These are phyloP conservation scores for Cossypha dichroa DNA, from an alignment of 2,797 vertebrate species.

Conservation along the genomic window DNA sequence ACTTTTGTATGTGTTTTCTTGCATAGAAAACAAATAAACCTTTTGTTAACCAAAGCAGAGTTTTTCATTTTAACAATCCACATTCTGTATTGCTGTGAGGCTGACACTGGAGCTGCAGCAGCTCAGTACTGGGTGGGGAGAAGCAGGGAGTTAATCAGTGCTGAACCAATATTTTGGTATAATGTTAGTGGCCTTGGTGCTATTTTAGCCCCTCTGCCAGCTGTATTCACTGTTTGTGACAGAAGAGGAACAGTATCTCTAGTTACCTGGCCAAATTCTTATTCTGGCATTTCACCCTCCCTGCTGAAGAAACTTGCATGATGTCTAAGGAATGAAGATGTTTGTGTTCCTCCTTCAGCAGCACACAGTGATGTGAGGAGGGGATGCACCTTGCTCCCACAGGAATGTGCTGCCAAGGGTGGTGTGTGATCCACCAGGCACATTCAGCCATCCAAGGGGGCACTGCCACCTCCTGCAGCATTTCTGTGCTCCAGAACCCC, in stretches of 20 bases:
- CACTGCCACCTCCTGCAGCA: fast-evolving
- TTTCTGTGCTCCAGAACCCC: neutral
- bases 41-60: neutral
- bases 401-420: fast-evolving
- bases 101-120: neutral
- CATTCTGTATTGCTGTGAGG: neutral
- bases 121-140: slow-evolving; percentile 2
- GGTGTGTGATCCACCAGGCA: neutral
- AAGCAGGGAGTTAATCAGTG: slow-evolving; percentile 18
- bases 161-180: slow-evolving; percentile 11
- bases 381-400: neutral
- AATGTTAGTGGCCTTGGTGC: neutral
- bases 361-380: neutral
- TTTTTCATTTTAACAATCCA: neutral
- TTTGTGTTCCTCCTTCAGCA: neutral
- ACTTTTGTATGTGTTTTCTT: neutral
- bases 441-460: neutral
- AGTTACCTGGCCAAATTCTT: neutral
- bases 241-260: neutral
- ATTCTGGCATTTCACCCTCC: neutral
- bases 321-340: fast-evolving
- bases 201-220: slow-evolving; percentile 34
- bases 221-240: neutral
- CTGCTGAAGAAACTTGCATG: neutral
- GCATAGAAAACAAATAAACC: neutral